Percentiles rank a stretch among this genome's conserved stretches.
Conservation (phyloP, 2,113 vertebrate species). For the Antigone vipio region DNA sequence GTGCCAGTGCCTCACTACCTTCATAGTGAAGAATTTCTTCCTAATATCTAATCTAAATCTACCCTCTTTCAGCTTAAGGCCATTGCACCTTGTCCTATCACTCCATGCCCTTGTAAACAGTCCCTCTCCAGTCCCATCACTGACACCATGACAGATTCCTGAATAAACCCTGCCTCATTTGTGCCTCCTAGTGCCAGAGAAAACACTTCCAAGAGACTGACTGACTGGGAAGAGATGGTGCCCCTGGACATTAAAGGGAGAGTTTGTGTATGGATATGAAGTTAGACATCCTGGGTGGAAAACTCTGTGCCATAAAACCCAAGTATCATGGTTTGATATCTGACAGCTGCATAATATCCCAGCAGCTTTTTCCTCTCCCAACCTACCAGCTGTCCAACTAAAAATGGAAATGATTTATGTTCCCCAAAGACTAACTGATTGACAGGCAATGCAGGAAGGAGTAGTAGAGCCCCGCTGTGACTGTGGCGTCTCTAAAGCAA, state of each 20-base stretch:
- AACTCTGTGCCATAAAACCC: neutral
- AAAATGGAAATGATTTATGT: slow-evolving; percentile 17
- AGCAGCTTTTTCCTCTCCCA: neutral
- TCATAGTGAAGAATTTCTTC: too few relatives aligned
- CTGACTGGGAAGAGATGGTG: neutral
- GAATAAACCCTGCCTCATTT: neutral
- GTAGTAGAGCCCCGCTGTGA: neutral
- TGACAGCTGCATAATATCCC: slow-evolving; percentile 2
- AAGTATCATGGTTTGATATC: neutral
- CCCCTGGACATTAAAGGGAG: neutral
- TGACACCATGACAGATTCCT: neutral
- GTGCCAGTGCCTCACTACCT: too few relatives aligned
- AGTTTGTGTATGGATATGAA: neutral
- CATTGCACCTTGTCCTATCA: too few relatives aligned
- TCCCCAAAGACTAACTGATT: neutral
- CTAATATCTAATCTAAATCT: too few relatives aligned
- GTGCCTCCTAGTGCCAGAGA: neutral
- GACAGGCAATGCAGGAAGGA: neutral
- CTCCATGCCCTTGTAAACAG: too few relatives aligned
- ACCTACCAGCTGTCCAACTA: neutral
- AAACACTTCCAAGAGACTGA: neutral
- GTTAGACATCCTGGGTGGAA: neutral
- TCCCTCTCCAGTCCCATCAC: neutral
- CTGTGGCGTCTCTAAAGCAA: neutral
- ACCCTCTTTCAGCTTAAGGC: too few relatives aligned